Evolutionary conservation across 2,797 vertebrate species (phyloP).

Genomic region (Chelidonichthys spinosus): DNA sequence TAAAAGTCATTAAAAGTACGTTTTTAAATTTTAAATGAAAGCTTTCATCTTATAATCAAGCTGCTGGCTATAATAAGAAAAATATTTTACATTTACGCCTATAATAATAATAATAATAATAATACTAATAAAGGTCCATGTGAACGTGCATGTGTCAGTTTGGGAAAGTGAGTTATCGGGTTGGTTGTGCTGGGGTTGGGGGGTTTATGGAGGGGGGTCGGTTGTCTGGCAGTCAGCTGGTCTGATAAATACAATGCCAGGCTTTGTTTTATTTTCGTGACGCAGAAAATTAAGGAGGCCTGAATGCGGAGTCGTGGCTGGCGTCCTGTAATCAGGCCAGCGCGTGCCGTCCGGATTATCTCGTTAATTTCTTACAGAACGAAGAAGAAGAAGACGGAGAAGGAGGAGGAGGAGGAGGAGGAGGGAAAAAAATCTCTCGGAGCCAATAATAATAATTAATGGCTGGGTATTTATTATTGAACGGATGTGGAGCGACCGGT

Average conservation of each 20-base stretch:
- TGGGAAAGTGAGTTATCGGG: conserved; percentile 64
- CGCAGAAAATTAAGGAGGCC: conserved; percentile 91
- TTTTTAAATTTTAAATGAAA: background rate
- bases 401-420: background rate
- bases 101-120: conserved; percentile 14
- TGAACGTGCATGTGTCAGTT: conserved; percentile 43
- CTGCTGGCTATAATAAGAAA: background rate
- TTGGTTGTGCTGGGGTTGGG: conserved; percentile 8
- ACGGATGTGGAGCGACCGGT: conserved; percentile 89
- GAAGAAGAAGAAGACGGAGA: conserved; percentile 78
- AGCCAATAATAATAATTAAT: conserved; percentile 95
- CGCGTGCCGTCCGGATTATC: conserved; percentile 98
- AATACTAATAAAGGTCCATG: background rate
- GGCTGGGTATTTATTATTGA: conserved; percentile 92
- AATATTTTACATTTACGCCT: background rate
- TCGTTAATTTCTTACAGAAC: conserved; percentile 96
- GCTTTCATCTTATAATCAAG: background rate
- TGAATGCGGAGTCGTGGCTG: conserved; percentile 86
- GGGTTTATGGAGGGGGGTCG: background rate
- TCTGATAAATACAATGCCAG: conserved; percentile 75
- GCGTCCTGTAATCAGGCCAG: conserved; percentile 94
- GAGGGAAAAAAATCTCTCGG: conserved; percentile 42
- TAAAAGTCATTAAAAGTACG: too few relatives aligned
- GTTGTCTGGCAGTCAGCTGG: conserved; percentile 81
- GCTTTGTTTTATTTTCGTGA: conserved; percentile 90